Evolutionary conservation across 2,888 invertebrate species (phyloP), one percentile per base, ranked within the genome.

Genomic region (Anodontia alba): DNA sequence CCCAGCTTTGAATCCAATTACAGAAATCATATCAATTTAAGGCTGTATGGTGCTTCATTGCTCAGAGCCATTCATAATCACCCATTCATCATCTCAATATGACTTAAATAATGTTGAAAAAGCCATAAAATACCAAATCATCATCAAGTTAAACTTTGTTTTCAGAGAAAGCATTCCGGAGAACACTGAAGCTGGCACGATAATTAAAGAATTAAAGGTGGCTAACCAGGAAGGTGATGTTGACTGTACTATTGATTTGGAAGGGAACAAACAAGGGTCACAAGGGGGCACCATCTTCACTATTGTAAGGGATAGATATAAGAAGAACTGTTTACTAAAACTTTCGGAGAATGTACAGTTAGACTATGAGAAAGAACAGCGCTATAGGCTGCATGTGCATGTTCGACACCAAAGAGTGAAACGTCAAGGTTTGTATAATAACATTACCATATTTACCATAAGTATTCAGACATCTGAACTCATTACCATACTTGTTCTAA

Each of bases 281-380:
- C 36, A 31, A 20, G 80, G 80, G 12, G 80, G 80, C 15, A 78
- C 84, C 23, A 29, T 79, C 0, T 91, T 90, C 86, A 80, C 84
- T 17, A 71, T 88, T 85, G 96, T 97, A 0, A 96, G 96, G 85
- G 96, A 97, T 46, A 97, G 96, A 1, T 96, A 97, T 87, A 97
- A 97, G 80, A 96, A 97, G 78, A 97, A 98, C 91, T 98, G 98
- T 91, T 97, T 97, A 0, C 95, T 98, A 33, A 96, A 96, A 90
- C 95, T 98, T 33, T 5, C 38, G 12, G 38, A 38, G 7, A 96
- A 96, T 91, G 88, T 88, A 38, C 80, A 90, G 1, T 94, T 98
- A 42, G 98, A 98, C 94, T 98, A 96, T 92, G 98, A 91, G 78
- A 96, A 95, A 0, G 95, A 96, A 42, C 96, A 95, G 0, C 95